Conservation (phyloP, 2,113 vertebrate genomes). For the Mormoops blainvillei region DNA sequence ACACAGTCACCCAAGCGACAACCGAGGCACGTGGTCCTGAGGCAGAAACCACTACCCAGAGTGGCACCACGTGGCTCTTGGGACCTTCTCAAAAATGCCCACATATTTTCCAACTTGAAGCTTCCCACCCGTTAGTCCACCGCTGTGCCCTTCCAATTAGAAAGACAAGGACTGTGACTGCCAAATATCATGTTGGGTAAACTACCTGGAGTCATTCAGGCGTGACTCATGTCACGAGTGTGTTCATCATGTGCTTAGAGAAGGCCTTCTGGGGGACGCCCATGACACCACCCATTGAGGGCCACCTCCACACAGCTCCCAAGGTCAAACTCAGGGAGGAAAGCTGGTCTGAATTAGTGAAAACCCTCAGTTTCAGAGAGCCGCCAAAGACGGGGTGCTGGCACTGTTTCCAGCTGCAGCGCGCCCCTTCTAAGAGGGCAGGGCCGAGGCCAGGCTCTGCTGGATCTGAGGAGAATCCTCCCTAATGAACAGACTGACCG, state of each 20-base stretch:
- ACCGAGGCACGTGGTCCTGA: background rate
- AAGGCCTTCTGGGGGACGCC: background rate
- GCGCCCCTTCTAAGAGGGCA: accelerated
- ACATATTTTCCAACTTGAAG: background rate
- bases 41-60: background rate
- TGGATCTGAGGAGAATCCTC: constrained; percentile 46
- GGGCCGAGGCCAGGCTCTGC: background rate
- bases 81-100: background rate
- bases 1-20: background rate
- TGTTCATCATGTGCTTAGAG: background rate
- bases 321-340: constrained; percentile 2
- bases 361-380: background rate
- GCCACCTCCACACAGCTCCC: background rate
- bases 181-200: background rate
- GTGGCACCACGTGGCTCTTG: background rate
- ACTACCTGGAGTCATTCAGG: background rate
- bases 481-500: constrained; percentile 53
- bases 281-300: background rate
- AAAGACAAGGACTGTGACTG: constrained; percentile 15
- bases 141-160: background rate
- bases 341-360: background rate
- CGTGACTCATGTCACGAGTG: background rate
- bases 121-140: background rate
- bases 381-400: no score
- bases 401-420: background rate